Percentiles rank a stretch among this genome's conserved stretches.
These are phyloP conservation scores for Gallinago media DNA, from an alignment of 2,113 vertebrate genomes.

Conservation along the genomic window DNA sequence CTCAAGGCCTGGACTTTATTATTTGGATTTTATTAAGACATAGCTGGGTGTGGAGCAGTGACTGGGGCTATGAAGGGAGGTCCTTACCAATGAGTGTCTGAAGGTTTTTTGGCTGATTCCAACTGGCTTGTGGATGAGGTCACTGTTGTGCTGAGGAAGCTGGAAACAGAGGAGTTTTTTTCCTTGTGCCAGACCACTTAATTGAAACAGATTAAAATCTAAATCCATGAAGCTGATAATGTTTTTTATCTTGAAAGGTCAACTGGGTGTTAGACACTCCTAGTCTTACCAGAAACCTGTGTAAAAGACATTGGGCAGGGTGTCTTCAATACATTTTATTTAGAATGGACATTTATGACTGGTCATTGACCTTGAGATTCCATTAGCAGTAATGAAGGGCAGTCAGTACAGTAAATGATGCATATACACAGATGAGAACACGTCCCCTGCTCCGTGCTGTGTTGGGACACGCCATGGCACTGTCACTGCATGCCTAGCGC, in stretches of 20 bases:
- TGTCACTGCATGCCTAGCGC: not conserved
- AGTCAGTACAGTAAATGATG: conserved; percentile 64
- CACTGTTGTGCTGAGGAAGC: not conserved
- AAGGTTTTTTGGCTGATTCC: not conserved
- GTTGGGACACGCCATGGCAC: not conserved
- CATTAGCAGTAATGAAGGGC: conserved; percentile 79
- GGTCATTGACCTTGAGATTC: conserved; percentile 79
- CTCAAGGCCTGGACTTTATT: not conserved
- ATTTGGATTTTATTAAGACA: not conserved
- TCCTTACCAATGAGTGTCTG: not conserved
- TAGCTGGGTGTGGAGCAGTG: no score
- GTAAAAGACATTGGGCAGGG: conserved; percentile 61
- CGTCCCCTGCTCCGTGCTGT: not conserved
- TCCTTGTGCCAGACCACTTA: conserved; percentile 33
- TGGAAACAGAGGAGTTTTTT: not conserved
- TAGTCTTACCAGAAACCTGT: conserved; percentile 64
- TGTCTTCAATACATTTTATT: conserved; percentile 75
- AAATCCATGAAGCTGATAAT: conserved; percentile 64
- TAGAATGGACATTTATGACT: conserved; percentile 74
- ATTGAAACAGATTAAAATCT: conserved; percentile 60
- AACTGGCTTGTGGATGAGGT: not conserved
- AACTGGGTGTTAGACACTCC: conserved; percentile 65
- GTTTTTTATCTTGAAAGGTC: conserved; percentile 72
- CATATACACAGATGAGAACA: conserved; percentile 3
- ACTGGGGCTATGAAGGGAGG: not conserved